A percentile compares a stretch with the other conserved stretches of the same genome.
phyloP scores from a whole-genome alignment of 2,797 vertebrate genomes.

The Antrozous pallidus region DNA sequence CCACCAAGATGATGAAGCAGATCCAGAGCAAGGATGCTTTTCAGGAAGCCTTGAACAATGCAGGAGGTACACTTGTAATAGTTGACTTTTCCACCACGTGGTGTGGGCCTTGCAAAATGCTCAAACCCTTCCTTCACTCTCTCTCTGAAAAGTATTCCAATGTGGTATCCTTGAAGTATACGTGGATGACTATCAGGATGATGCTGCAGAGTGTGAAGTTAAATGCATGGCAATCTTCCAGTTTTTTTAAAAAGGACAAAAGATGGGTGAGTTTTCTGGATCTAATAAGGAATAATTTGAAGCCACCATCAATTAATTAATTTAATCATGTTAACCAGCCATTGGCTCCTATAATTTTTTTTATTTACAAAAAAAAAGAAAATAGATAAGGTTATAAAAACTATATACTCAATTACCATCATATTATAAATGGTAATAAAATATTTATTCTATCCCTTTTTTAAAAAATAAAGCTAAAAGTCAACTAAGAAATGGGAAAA shows the following conservation, averaged over 20 bases:
- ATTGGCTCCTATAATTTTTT: slow-evolving; percentile 66
- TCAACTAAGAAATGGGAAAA: neutral
- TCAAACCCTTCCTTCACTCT: slow-evolving; percentile 82
- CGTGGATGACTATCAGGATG: slow-evolving; percentile 88
- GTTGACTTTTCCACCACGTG: slow-evolving; percentile 92
- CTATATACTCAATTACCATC: neutral
- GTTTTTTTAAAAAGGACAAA: slow-evolving; percentile 85
- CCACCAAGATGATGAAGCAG: too few species aligned
- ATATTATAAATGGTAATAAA: neutral
- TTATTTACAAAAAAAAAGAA: neutral
- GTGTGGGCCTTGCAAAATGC: slow-evolving; percentile 91
- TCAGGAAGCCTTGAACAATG: slow-evolving; percentile 66
- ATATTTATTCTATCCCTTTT: neutral
- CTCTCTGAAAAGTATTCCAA: slow-evolving; percentile 77
- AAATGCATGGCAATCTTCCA: neutral
- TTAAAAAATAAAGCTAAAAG: neutral
- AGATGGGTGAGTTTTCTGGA: slow-evolving; percentile 90
- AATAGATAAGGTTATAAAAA: neutral
- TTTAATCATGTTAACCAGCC: slow-evolving; percentile 62
- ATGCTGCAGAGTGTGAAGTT: neutral
- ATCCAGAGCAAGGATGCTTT: slow-evolving; percentile 73
- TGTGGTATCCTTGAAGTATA: slow-evolving; percentile 93
- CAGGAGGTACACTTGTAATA: slow-evolving; percentile 88
- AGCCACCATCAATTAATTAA: slow-evolving; percentile 78
- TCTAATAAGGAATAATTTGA: slow-evolving; percentile 84